Conservation (phyloP, 2,113 vertebrate species). For the Anolis sagrei region DNA sequence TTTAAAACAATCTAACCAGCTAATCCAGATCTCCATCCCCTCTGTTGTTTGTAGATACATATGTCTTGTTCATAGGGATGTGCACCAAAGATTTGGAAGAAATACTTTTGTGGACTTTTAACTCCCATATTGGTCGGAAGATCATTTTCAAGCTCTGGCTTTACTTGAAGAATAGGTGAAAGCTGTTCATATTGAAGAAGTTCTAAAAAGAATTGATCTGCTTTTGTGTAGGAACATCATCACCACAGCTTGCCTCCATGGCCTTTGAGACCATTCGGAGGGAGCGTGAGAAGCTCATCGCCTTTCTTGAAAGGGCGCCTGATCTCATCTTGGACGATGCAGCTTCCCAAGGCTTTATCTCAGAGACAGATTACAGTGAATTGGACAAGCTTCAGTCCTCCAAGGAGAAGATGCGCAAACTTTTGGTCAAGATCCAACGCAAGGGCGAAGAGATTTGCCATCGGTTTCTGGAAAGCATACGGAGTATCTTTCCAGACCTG, state of each 20-base stretch:
- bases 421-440: neutral
- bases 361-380: neutral
- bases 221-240: neutral
- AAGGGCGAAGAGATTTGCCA: neutral
- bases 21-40: too few relatives aligned
- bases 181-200: neutral
- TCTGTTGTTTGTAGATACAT: too few relatives aligned
- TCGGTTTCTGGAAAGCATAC: neutral
- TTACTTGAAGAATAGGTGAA: neutral
- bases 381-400: neutral
- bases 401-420: conserved; percentile 3
- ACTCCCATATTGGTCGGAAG: too few relatives aligned
- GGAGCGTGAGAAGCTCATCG: neutral
- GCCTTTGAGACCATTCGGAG: conserved; percentile 28
- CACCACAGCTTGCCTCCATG: neutral
- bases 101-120: too few relatives aligned
- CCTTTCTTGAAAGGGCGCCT: neutral
- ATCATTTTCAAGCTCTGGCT: neutral
- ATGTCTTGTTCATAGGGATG: too few relatives aligned
- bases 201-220: neutral
- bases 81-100: too few relatives aligned
- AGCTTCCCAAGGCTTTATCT: neutral
- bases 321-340: neutral
- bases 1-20: too few relatives aligned
- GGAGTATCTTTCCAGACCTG: conserved; percentile 2